Evolutionary conservation across 2,113 vertebrate species (phyloP), one percentile per base, ranked within the genome.

Genomic region (Gulo gulo): DNA sequence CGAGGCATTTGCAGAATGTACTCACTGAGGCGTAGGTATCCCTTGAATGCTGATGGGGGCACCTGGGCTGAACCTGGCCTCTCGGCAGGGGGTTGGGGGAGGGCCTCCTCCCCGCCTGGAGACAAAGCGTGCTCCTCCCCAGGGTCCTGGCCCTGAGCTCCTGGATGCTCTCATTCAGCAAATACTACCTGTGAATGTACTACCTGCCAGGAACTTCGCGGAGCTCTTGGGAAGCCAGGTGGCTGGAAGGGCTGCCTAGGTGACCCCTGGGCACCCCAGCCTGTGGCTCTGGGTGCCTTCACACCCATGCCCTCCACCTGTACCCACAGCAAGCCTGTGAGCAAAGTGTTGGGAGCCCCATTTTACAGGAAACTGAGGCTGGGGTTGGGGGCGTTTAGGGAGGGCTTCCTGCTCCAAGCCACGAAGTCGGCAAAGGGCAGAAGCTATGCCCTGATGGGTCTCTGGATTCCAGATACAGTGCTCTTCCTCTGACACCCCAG

Each of bases 231-330:
- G 50, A 52, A 52, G 15, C 50, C 50, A 16, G 50, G 50, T 52
- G 15, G 15, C 50, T 52, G 50, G 50, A 52, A 52, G 15, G 50
- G 50, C 15, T 52, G 50, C 50, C 4, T 52, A 52, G 50, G 50
- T 52, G 50, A 52, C 50, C 50, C 50, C 50, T 16, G 14, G 50
- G 50, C 50, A 52, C 50, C 50, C 50, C 50, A 1, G 50, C 50
- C 50, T 52, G 50, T 52, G 50, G 50, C 57, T 92, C 73, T 18
- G 31, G 31, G 9, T 12, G 15, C 45, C 42, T 39, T 14, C 39
- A 50, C 1, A 2, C 18, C 9, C 0, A 0, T 85, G 47, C 23
- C 26, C 47, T 42, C n/a, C 3, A 55, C 71, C n/a, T 15, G 24
- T 10, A 24, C 34, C 39, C 23, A n/a, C 21, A 15, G 9, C 65